Evolutionary conservation across 2,797 vertebrate genomes (phyloP), one percentile per base, ranked within the genome.

Genomic region (Craterocephalus amniculus): DNA sequence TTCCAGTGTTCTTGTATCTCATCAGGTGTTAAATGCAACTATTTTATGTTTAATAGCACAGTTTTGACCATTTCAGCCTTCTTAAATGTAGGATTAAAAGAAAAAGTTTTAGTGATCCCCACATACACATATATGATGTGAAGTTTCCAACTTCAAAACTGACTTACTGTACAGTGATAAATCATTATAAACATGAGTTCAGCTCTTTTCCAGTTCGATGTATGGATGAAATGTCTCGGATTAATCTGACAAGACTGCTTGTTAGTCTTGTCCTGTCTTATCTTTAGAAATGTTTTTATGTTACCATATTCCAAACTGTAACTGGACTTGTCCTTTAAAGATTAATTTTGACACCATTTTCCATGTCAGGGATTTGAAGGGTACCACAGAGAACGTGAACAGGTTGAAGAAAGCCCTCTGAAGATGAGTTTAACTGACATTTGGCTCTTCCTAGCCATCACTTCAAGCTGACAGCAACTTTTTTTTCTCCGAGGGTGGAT

Each of bases 331-430:
- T 55, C 26, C 35, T 65, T 31, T 22, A 43, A 8, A 16, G 24
- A 40, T 65, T 31, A 18, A 36, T 36, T 55, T n/a, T n/a, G n/a
- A n/a, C n/a, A n/a, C n/a, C n/a, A n/a, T 57, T 58, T 68, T 49
- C 35, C 51, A 49, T 29, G 43, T 58, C 13, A 58, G 52, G 22
- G 18, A 66, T 60, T 57, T 58, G 18, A 45, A 36, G 73, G 48
- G 9, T 1, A 26, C 5, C 12, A 54, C 45, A n/a, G 11, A 22
- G 59, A 45, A 40, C 48, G 35, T 14, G 34, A 32, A 7, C 34
- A 45, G 31, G 7, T 38, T 63, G 26, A 58, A 24, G 13, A 29
- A 13, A n/a, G n/a, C n/a, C n/a, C n/a, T n/a, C n/a, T n/a, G n/a
- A n/a, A n/a, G n/a, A n/a, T n/a, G n/a, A n/a, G n/a, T n/a, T n/a